Conservation (phyloP, 2,888 invertebrate species). For the Protula sp. region DNA sequence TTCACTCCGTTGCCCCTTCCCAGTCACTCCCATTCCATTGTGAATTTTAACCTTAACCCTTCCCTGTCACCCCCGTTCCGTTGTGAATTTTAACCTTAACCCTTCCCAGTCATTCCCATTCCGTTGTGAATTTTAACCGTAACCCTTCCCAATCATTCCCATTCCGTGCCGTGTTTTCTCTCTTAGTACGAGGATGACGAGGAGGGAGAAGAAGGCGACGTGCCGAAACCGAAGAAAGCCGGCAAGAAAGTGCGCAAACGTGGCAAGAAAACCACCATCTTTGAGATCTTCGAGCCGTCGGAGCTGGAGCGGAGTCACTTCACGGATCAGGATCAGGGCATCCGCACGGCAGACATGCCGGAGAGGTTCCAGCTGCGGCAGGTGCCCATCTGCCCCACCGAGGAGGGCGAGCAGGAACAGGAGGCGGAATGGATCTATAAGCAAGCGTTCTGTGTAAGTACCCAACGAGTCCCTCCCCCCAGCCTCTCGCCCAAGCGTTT, state of each 20-base stretch:
- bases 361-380: slow-evolving; percentile 69
- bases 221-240: slow-evolving; percentile 26
- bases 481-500: not conserved
- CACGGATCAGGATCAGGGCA: slow-evolving; percentile 87
- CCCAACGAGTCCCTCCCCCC: slow-evolving; percentile 7
- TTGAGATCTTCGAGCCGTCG: slow-evolving; percentile 85
- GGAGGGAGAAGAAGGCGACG: slow-evolving; percentile 35
- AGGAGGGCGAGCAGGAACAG: slow-evolving; percentile 71
- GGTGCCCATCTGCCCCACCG: slow-evolving; percentile 71
- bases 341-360: slow-evolving; percentile 57
- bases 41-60: too few species aligned
- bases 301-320: slow-evolving; percentile 94
- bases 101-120: too few species aligned
- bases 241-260: slow-evolving; percentile 38
- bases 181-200: slow-evolving; percentile 30
- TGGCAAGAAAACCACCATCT: slow-evolving; percentile 47
- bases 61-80: too few species aligned
- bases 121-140: too few species aligned
- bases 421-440: slow-evolving; percentile 97
- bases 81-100: too few species aligned
- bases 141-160: too few species aligned
- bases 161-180: too few species aligned
- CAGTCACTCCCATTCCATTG: too few species aligned
- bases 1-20: too few species aligned
- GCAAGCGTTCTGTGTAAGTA: slow-evolving; percentile 14